phyloP scores from a whole-genome alignment of 2,888 invertebrate species.

The Diplazon laetatorius region DNA sequence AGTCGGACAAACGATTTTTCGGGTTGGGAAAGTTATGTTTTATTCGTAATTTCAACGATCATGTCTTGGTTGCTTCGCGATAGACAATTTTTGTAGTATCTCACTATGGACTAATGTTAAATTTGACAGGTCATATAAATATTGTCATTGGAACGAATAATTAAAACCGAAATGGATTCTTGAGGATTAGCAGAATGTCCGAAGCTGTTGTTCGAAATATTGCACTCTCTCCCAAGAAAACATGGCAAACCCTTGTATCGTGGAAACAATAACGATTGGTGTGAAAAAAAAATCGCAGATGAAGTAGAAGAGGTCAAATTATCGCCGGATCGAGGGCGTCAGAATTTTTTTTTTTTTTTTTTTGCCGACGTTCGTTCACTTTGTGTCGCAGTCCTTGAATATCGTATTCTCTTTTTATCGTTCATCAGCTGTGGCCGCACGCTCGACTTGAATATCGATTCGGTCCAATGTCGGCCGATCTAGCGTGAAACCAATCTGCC shows the following conservation, averaged over 20 bases:
- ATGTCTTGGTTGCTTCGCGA: too few species aligned
- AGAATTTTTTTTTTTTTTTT: constrained; percentile 13
- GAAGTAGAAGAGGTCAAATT: constrained; percentile 56
- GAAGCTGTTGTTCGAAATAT: neutral
- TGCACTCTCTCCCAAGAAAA: constrained; percentile 8
- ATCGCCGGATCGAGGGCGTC: constrained; percentile 25
- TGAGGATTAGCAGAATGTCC: neutral
- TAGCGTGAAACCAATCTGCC: constrained; percentile 62
- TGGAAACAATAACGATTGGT: constrained; percentile 26
- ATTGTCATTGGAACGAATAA: neutral
- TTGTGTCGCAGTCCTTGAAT: constrained; percentile 62
- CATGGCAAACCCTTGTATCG: constrained; percentile 16
- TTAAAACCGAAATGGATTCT: neutral
- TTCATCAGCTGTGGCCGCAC: constrained; percentile 27
- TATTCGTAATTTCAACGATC: neutral
- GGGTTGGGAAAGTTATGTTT: neutral
- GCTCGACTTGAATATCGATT: constrained; percentile 62
- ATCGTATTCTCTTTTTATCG: constrained; percentile 37
- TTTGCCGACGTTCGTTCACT: constrained; percentile 45
- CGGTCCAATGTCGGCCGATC: constrained; percentile 54
- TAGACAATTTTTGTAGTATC: too few species aligned
- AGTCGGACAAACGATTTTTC: neutral
- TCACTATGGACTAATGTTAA: too few species aligned
- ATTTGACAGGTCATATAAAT: neutral
- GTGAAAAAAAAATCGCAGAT: constrained; percentile 44